Base-by-base conservation (phyloP, 2,797 vertebrate genomes). In the Natrix natrix region DNA sequence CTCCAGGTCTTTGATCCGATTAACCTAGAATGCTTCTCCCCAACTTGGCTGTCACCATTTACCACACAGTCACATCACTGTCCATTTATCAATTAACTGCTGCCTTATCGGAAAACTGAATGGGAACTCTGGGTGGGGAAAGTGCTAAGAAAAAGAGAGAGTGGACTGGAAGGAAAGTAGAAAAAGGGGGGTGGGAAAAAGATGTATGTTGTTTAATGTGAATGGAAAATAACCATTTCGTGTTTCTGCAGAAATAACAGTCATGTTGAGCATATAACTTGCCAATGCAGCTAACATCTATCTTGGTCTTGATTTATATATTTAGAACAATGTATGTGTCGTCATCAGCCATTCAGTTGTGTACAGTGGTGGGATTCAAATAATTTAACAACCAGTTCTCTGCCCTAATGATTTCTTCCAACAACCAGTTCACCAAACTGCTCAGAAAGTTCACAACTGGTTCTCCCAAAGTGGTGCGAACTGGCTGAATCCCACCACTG, bases 1-100 rank as follows among this genome's bases (percentile, higher is more conserved):
- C 86, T 88, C 86, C 37, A 52, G 78, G 43, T 63, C 26, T 83
- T 63, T 63, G 66, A 91, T 89, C 89, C 66, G 92, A 88, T 94
- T 94, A 94, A 94, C 61, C 66, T 24, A 69, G 91, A 88, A 88
- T 66, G 55, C 56, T 90, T 90, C 56, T 91, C 66, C 83, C 56
- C 56, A 88, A 91, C 91, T 90, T 87, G 89, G 83, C 83, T 90
- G 83, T 66, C 90, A 78, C 66, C 86, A 91, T 92, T 92, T 92
- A 92, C 83, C 56, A 43, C 89, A 63, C 52, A 94, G 90, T 91
- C 93, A 94, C 52, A 28, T 92, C 89, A 66, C 91, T 26, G 57
- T 90, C 89, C 48, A 88, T 66, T 91, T 92, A 94, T 91, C 89
- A 92, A 89, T 92, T 90, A 92, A 86, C 56, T 48, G 59, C 17